A percentile compares a stretch with the other conserved stretches of the same genome.
Evolutionary conservation across 2,113 vertebrate genomes (phyloP).

Genomic region (Cichladusa arquata): DNA sequence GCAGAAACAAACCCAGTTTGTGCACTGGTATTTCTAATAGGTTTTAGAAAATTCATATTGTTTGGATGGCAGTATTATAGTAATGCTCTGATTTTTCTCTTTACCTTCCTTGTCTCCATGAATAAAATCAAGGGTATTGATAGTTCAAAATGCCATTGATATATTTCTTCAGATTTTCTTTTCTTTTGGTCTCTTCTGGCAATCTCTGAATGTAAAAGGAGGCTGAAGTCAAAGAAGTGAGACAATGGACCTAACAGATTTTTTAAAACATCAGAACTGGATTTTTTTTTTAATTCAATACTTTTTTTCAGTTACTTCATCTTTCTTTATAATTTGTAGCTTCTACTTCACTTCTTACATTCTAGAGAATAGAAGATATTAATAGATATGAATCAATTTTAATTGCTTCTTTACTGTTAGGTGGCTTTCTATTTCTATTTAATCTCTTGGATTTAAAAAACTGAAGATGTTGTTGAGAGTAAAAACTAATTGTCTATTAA

Average conservation of each 20-base stretch:
- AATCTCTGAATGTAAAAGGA: not conserved
- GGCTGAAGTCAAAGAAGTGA: not conserved
- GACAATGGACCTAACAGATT: not conserved
- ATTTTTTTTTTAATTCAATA: not conserved
- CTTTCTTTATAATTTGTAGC: not conserved
- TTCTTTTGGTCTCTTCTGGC: not conserved
- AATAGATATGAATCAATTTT: not conserved
- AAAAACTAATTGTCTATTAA: not conserved
- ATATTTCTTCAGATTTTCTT: not conserved
- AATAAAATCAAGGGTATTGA: not conserved
- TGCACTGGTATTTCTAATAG: not conserved
- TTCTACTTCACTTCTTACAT: not conserved
- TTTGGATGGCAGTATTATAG: not conserved
- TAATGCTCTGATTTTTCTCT: not conserved
- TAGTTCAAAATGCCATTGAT: not conserved
- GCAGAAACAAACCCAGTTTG: not conserved
- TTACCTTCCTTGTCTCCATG: not conserved
- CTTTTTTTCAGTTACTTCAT: not conserved
- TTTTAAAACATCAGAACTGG: not conserved
- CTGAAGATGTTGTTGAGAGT: not conserved
- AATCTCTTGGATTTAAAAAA: not conserved
- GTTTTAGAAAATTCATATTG: not conserved
- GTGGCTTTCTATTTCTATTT: not conserved
- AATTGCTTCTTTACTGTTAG: not conserved
- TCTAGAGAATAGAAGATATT: not conserved